phyloP scores from a whole-genome alignment of 1,140 invertebrate genomes.

The Drosophila jambulina region DNA sequence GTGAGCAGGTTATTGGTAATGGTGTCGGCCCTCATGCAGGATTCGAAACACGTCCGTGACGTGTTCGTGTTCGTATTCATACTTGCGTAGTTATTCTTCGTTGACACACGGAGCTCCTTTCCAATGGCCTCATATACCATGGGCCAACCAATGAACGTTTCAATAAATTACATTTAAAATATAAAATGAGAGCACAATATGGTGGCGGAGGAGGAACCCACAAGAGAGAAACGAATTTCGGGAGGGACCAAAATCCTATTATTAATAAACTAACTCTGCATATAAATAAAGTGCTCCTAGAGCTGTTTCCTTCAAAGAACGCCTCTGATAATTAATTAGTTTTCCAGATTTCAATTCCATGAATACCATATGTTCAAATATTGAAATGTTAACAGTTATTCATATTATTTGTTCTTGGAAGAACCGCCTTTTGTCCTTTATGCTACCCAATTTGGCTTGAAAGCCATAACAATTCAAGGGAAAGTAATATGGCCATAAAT shows the following conservation, averaged over 20 bases:
- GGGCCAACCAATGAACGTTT: constrained; percentile 59
- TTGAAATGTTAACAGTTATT: not conserved
- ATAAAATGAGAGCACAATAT: constrained; percentile 24
- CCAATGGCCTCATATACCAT: constrained; percentile 25
- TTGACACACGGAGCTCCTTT: constrained; percentile 52
- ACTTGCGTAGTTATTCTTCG: constrained; percentile 41
- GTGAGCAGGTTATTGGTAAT: constrained; percentile 15
- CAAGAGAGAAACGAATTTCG: not conserved
- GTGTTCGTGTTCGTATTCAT: constrained; percentile 17
- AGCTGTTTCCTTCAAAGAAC: not conserved
- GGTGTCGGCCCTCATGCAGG: constrained; percentile 20
- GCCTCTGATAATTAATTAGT: not conserved
- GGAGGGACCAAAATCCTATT: constrained; percentile 1
- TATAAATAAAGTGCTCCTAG: not conserved
- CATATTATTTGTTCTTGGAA: not conserved
- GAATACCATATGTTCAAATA: not conserved
- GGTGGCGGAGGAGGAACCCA: not conserved
- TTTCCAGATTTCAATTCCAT: not conserved
- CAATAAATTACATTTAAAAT: constrained; percentile 70
- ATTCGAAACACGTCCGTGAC: constrained; percentile 70
- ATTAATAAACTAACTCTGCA: not conserved
- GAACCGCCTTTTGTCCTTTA: not conserved
- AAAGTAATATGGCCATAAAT: constrained; percentile 10
- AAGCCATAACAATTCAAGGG: not conserved
- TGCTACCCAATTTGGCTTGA: not conserved